A percentile compares a stretch with the other conserved stretches of the same genome.
Conservation (phyloP, 2,888 invertebrate genomes). For the Pterostichus niger region DNA sequence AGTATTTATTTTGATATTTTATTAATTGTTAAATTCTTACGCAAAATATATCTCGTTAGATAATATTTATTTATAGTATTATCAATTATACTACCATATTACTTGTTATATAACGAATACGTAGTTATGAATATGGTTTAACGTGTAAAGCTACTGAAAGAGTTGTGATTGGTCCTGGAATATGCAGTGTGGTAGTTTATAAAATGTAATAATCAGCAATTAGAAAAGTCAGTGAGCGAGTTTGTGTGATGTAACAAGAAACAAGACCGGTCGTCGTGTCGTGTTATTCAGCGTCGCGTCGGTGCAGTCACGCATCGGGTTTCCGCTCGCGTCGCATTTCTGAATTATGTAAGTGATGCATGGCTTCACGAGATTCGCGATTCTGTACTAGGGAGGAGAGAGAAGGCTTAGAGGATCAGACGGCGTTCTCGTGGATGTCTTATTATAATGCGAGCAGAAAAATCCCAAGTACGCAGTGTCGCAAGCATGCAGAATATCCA, state of each 20-base stretch:
- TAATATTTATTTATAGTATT: too few species aligned
- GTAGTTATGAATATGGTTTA: too few species aligned
- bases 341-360: constrained; percentile 62
- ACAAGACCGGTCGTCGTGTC: neutral
- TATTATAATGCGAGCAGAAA: constrained; percentile 22
- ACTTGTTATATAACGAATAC: too few species aligned
- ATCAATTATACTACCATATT: too few species aligned
- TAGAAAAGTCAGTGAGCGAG: constrained; percentile 1
- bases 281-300: neutral
- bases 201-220: constrained; percentile 49
- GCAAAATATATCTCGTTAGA: too few species aligned
- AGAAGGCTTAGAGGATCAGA: constrained; percentile 28
- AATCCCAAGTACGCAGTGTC: constrained; percentile 49
- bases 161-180: too few species aligned
- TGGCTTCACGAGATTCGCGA: constrained; percentile 20
- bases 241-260: neutral
- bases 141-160: constrained; percentile 19
- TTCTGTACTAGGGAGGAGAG: neutral
- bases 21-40: too few species aligned
- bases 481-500: neutral
- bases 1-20: too few species aligned
- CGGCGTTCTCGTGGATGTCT: constrained; percentile 33
- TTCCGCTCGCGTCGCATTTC: constrained; percentile 47
- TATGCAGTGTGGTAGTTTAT: constrained; percentile 28
- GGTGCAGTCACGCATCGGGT: neutral